Evolutionary conservation across 2,113 vertebrate species (phyloP).

Genomic region (Desmodus rotundus): DNA sequence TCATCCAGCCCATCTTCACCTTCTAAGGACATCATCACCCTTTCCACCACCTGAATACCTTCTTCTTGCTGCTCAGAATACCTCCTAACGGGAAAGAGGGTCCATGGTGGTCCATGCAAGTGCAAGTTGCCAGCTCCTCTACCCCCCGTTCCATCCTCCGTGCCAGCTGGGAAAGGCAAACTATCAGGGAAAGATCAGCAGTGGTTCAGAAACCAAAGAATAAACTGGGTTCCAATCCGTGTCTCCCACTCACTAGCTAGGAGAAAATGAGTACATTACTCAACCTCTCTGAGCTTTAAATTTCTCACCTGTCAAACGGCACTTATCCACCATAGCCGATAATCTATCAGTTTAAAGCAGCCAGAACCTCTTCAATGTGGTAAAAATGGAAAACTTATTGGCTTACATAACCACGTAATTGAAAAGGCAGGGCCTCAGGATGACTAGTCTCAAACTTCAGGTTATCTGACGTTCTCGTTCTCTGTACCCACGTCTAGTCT

Average conservation of each 20-base stretch:
- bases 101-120: background rate
- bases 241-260: background rate
- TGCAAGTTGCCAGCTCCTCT: conserved; percentile 24
- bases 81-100: conserved; percentile 78
- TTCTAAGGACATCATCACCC: conserved; percentile 88
- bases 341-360: background rate
- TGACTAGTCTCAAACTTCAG: background rate
- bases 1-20: conserved; percentile 89
- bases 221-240: background rate
- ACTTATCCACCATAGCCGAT: background rate
- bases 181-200: conserved; percentile 76
- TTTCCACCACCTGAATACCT: conserved; percentile 86
- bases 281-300: background rate
- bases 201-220: background rate
- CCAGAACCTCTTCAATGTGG: background rate
- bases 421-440: background rate
- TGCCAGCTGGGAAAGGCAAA: conserved; percentile 87
- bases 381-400: background rate
- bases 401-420: background rate
- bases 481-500: background rate
- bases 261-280: background rate
- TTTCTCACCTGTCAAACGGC: background rate
- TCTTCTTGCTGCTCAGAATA: conserved; percentile 85
- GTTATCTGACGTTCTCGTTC: background rate
- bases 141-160: conserved; percentile 59